Evolutionary conservation across 2,888 invertebrate species (phyloP), one percentile per base, ranked within the genome.

Genomic region (Patella pellucida): DNA sequence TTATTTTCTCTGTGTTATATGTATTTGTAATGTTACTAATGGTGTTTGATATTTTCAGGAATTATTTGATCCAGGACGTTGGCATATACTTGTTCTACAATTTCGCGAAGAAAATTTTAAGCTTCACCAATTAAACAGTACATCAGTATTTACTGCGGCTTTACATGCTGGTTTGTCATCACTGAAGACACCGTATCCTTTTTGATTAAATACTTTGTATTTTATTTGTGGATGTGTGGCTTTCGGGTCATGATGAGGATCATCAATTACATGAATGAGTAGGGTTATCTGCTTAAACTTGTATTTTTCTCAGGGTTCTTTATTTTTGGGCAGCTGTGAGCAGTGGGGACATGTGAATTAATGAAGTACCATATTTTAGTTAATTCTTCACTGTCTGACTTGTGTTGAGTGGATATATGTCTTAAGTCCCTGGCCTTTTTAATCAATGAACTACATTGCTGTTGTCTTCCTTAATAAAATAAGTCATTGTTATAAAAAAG

Each of bases 31-130:
- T 68, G 52, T 52, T 75, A 69, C 50, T 68, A 68, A 62, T 50
- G 41, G 41, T 7, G 41, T 41, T 41, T 41, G 9, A 41, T 41
- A 41, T 41, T 82, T 85, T 0, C 81, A 90, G 86, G 92, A 92
- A 72, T 88, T 94, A 75, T 87, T 93, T 56, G 92, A 93, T 82
- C 92, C 92, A 31, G 94, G 95, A n/a, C 92, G 94, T 81, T 99
- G 98, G 98, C 93, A 94, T 74, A 93, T 93, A 82, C 93, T 99
- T 79, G 95, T 97, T 80, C 93, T 94, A 82, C 96, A 97, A 92
- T 99, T 99, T 92, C 94, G 98, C 62, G 94, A 95, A 86, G 98
- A 98, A 91, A 98, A 98, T 92, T 97, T 96, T 89, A 94, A 96
- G 79, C 93, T 99, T 80, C 97, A 97, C 92, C 98, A 99, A 92